Evolutionary conservation across 2,113 vertebrate species (phyloP).

Genomic region (Hippocampus barbouri): DNA sequence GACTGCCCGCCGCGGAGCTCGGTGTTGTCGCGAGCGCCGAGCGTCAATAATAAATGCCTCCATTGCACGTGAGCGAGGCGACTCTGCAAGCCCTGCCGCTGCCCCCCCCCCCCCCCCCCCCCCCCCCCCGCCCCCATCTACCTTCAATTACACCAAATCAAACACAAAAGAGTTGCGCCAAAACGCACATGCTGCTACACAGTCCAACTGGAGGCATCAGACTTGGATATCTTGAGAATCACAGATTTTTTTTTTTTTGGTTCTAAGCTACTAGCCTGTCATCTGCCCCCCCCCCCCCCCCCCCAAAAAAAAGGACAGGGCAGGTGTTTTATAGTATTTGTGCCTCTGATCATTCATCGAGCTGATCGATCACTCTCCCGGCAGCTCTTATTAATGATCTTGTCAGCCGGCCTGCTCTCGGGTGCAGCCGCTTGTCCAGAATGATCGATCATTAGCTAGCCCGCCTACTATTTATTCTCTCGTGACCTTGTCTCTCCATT

Average conservation of each 20-base stretch:
- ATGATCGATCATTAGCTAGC: slow-evolving; percentile 88
- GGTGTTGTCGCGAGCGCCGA: slow-evolving; percentile 54
- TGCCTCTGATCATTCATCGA: slow-evolving; percentile 88
- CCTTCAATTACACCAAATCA: slow-evolving; percentile 54
- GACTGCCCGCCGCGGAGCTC: slow-evolving; percentile 61
- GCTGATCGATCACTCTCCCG: slow-evolving; percentile 82
- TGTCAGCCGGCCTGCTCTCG: slow-evolving; percentile 79
- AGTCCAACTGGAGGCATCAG: slow-evolving; percentile 33
- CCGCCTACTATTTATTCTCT: slow-evolving; percentile 88
- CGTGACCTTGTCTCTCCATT: slow-evolving; percentile 89
- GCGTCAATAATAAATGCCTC: slow-evolving; percentile 72
- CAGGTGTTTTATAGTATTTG: slow-evolving; percentile 91
- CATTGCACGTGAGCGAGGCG: slow-evolving; percentile 56
- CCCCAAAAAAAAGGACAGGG: slow-evolving; percentile 39
- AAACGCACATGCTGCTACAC: slow-evolving; percentile 2
- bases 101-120: no score
- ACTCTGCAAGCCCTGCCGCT: slow-evolving; percentile 53
- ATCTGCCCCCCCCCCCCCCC: no score
- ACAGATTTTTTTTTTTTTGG: slow-evolving; percentile 15
- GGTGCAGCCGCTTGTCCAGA: slow-evolving; percentile 81
- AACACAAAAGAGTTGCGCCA: slow-evolving; percentile 14
- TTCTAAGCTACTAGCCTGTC: slow-evolving; percentile 3
- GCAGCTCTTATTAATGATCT: slow-evolving; percentile 89
- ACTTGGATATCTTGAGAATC: not conserved
- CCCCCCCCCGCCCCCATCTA: slow-evolving; percentile 58